Conservation (phyloP, 2,113 vertebrate genomes). For the Daubentonia madagascariensis region DNA sequence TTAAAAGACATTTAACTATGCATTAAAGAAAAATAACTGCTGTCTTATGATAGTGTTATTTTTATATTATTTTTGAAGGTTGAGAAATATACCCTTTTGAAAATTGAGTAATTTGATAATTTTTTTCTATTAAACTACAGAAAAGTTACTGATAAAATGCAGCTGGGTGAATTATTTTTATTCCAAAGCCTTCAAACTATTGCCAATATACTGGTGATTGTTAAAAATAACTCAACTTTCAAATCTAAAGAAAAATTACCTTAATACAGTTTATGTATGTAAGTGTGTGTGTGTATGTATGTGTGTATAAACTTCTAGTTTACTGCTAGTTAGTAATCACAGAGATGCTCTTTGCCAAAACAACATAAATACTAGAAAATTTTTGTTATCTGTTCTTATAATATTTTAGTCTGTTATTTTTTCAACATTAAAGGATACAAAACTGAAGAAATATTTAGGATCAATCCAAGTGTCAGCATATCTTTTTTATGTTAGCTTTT, state of each 20-base stretch:
- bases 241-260: background rate
- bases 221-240: background rate
- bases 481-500: background rate
- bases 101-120: background rate
- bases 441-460: background rate
- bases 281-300: background rate
- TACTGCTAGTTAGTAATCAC: background rate
- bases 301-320: too few relatives aligned
- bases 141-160: background rate
- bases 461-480: background rate
- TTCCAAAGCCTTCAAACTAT: background rate
- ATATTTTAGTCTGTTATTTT: background rate
- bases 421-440: background rate
- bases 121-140: background rate
- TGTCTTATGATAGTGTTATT: background rate
- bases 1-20: background rate
- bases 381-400: background rate
- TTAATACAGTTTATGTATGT: background rate
- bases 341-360: background rate
- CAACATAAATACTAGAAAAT: background rate
- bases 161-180: background rate
- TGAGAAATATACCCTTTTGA: background rate
- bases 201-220: background rate
- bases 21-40: background rate
- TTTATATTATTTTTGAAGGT: background rate